These are phyloP conservation scores for Herpailurus yagouaroundi DNA, from an alignment of 2,113 vertebrate species.

Conservation along the genomic window DNA sequence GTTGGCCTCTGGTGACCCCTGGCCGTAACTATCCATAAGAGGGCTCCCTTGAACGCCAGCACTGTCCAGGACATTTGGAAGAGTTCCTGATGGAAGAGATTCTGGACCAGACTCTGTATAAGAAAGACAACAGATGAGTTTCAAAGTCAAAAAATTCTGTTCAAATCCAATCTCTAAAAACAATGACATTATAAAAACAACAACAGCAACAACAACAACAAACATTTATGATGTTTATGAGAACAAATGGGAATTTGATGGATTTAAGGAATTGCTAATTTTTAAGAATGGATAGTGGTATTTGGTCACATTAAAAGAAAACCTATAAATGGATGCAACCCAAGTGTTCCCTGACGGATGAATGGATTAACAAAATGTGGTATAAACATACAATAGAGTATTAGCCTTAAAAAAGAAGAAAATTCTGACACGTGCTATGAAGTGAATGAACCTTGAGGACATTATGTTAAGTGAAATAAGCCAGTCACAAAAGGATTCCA, in stretches of 20 bases:
- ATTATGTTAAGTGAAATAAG: neutral
- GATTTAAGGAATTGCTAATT: conserved; percentile 7
- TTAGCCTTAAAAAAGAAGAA: neutral
- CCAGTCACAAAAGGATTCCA: neutral
- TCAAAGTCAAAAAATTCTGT: neutral
- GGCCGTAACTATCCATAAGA: conserved; percentile 85
- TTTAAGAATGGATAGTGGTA: neutral
- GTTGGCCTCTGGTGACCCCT: conserved; percentile 89
- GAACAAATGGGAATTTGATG: conserved; percentile 34
- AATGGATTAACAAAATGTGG: neutral
- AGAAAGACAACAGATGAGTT: conserved; percentile 15
- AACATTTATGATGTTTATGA: neutral
- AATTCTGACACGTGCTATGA: neutral
- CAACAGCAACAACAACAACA: neutral
- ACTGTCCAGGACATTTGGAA: conserved; percentile 67
- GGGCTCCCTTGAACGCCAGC: conserved; percentile 84
- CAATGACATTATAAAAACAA: conserved; percentile 6
- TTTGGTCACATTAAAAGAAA: neutral
- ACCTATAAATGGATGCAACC: neutral
- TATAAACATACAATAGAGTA: neutral
- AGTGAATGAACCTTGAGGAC: neutral
- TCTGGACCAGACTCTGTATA: conserved; percentile 91
- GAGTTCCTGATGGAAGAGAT: conserved; percentile 84
- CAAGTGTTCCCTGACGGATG: neutral
- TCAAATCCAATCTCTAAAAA: conserved; percentile 32